A percentile compares a stretch with the other conserved stretches of the same genome.
Conservation (phyloP, 2,797 vertebrate genomes). For the Ciconia nigra region DNA sequence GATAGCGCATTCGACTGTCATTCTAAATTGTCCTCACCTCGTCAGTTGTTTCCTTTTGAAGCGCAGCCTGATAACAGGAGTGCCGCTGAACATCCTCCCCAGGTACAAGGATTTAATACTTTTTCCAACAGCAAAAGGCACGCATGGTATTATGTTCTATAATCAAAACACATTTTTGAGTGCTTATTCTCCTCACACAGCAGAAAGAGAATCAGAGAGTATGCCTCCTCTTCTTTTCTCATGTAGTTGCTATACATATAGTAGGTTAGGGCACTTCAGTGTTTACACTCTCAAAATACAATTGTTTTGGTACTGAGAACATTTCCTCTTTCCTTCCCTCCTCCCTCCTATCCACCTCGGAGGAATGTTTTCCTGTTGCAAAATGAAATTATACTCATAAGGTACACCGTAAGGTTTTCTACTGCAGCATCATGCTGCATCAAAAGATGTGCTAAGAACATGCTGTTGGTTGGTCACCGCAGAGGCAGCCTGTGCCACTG, state of each 20-base stretch:
- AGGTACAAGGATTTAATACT: conserved; percentile 90
- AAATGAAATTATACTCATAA: neutral
- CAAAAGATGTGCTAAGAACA: neutral
- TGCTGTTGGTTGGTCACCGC: neutral
- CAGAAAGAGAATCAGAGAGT: neutral
- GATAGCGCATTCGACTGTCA: neutral
- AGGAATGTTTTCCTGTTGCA: neutral
- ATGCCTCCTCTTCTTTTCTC: neutral
- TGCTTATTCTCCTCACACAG: neutral
- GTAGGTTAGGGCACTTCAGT: neutral
- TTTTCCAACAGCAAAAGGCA: conserved; percentile 82
- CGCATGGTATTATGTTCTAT: conserved; percentile 85
- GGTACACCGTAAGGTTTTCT: neutral
- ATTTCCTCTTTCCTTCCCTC: neutral
- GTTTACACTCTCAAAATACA: neutral
- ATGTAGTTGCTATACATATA: neutral
- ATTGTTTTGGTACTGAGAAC: neutral
- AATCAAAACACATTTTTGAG: conserved; percentile 13
- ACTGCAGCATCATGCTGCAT: neutral
- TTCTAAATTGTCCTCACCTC: conserved; percentile 77
- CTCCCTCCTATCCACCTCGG: neutral
- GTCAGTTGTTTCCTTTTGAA: conserved; percentile 89
- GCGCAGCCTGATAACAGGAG: conserved; percentile 88
- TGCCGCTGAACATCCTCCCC: conserved; percentile 93
- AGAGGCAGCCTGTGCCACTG: neutral